These are phyloP conservation scores for Pteropus rufus DNA, from an alignment of 2,797 vertebrate species.

Conservation along the genomic window DNA sequence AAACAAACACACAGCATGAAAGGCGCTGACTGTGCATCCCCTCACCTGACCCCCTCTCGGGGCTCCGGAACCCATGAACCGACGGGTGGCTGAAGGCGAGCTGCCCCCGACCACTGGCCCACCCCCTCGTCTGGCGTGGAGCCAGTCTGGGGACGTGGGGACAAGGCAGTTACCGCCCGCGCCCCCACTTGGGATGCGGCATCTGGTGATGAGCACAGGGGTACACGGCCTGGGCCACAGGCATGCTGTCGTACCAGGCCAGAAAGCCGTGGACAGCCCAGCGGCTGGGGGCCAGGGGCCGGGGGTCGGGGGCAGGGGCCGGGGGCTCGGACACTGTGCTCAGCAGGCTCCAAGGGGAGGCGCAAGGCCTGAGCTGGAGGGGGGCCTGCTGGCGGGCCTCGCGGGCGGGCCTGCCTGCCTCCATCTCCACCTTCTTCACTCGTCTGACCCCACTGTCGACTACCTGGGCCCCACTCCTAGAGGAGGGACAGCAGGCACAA, in stretches of 20 bases:
- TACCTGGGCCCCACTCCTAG: not conserved
- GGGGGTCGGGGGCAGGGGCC: not conserved
- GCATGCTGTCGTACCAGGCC: accelerated
- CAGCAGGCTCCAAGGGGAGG: not conserved
- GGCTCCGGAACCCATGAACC: not conserved
- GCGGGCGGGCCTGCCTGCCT: not conserved
- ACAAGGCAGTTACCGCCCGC: accelerated
- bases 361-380: not conserved
- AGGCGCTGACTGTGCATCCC: not conserved
- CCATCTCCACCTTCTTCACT: no score
- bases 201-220: accelerated
- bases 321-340: not conserved
- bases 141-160: not conserved
- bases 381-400: not conserved
- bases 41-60: not conserved
- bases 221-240: not conserved
- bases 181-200: not conserved
- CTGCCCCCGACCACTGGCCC: not conserved
- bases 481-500: not conserved
- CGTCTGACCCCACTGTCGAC: not conserved
- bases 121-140: not conserved
- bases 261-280: accelerated
- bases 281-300: accelerated
- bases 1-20: slow-evolving; percentile 73
- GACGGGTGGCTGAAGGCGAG: not conserved